Percentiles rank a stretch among this genome's conserved stretches.
phyloP scores from a whole-genome alignment of 2,888 invertebrate genomes.

The Caenorhabditis sp. region DNA sequence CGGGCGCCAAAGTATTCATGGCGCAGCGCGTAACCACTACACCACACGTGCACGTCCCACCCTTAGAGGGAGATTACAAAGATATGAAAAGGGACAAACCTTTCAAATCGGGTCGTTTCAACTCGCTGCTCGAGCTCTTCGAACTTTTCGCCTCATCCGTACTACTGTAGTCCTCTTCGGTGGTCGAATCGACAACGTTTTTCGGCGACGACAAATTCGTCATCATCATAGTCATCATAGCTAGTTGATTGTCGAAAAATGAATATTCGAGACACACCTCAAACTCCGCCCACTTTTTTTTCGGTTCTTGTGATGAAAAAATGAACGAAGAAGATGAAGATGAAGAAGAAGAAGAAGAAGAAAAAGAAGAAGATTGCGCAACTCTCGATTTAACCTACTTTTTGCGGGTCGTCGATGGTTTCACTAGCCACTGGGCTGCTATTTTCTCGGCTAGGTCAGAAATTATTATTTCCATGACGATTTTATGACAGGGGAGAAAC shows the following conservation, averaged over 20 bases:
- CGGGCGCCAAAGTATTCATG: no score
- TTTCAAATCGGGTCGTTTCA: constrained; percentile 56
- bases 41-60: no score
- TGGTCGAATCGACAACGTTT: neutral
- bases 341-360: constrained; percentile 5
- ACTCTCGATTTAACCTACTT: constrained; percentile 48
- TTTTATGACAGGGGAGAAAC: no score
- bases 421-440: neutral
- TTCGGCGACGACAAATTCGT: constrained; percentile 9
- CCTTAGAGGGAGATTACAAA: neutral
- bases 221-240: constrained; percentile 6
- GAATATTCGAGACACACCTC: neutral
- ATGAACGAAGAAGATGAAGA: neutral
- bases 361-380: constrained; percentile 25
- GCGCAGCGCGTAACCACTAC: no score
- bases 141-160: constrained; percentile 16
- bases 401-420: neutral
- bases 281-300: constrained; percentile 2
- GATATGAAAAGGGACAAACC: constrained; percentile 21
- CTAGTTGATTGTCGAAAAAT: neutral
- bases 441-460: neutral
- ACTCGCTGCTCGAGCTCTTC: constrained; percentile 17
- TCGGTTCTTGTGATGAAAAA: no score
- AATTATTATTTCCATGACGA: no score
- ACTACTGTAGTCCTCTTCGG: constrained; percentile 17